Evolutionary conservation across 2,888 invertebrate genomes (phyloP).

Genomic region (Lycocerus yunnanus): DNA sequence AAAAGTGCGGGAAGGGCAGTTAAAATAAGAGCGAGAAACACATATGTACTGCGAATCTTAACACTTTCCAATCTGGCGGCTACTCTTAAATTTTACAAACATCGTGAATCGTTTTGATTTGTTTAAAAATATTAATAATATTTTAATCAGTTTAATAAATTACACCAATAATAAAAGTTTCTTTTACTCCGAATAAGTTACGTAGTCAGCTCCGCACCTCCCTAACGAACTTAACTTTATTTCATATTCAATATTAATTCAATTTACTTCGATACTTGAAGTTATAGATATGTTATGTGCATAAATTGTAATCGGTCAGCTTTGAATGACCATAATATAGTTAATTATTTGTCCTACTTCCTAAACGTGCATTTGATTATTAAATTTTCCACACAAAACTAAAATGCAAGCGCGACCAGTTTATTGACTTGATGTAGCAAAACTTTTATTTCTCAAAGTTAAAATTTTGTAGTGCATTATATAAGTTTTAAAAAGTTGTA

Average conservation of each 20-base stretch:
- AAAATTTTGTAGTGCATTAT: constrained; percentile 25
- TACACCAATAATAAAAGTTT: neutral
- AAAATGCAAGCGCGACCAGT: constrained; percentile 20
- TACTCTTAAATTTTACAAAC: neutral
- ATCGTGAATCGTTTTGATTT: neutral
- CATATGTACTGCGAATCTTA: constrained; percentile 31
- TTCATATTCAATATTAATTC: neutral
- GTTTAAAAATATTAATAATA: neutral
- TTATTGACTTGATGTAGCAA: constrained; percentile 14
- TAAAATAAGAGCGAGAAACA: constrained; percentile 37
- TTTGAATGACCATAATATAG: neutral
- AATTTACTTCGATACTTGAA: neutral
- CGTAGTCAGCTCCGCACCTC: neutral
- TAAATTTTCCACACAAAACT: constrained; percentile 5
- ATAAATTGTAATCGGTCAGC: neutral
- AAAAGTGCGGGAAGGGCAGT: constrained; percentile 33
- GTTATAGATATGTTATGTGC: neutral
- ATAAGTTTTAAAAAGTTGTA: constrained; percentile 19
- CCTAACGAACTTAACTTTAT: neutral
- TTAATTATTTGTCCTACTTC: neutral
- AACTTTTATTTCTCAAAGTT: constrained; percentile 14
- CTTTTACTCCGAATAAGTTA: neutral
- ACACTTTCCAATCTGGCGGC: constrained; percentile 11
- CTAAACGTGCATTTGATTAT: neutral
- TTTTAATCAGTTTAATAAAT: neutral